These are phyloP conservation scores for Augochlora pura DNA, from an alignment of 1,140 invertebrate species.

Conservation along the genomic window DNA sequence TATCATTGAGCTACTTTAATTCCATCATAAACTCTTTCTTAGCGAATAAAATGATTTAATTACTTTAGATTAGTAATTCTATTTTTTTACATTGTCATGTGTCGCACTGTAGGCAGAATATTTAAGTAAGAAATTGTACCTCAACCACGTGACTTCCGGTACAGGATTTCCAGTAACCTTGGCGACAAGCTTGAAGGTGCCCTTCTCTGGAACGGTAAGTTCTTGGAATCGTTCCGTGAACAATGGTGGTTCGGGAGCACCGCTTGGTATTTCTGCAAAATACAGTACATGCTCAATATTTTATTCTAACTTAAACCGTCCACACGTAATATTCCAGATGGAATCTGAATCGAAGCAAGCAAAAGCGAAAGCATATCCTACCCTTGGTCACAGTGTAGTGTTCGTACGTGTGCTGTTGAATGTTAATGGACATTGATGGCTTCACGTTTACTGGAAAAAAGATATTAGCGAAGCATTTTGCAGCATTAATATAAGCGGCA, in stretches of 20 bases:
- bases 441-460: constrained; percentile 58
- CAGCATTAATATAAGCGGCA: constrained; percentile 35
- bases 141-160: constrained; percentile 93
- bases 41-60: too few relatives aligned
- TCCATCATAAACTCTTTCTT: too few relatives aligned
- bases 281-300: not conserved
- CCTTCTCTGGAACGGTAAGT: constrained; percentile 89
- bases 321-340: not conserved
- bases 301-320: not conserved
- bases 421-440: constrained; percentile 43
- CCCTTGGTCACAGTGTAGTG: constrained; percentile 40
- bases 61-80: too few relatives aligned
- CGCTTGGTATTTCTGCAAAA: constrained; percentile 83
- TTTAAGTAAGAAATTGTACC: constrained; percentile 65
- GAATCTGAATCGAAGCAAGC: constrained; percentile 16
- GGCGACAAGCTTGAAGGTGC: constrained; percentile 88
- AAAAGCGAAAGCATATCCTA: constrained; percentile 48
- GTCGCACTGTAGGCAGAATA: not conserved
- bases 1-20: too few relatives aligned
- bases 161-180: constrained; percentile 93
- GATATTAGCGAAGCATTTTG: constrained; percentile 46
- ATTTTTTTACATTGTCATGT: too few relatives aligned
- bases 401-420: constrained; percentile 50
- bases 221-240: constrained; percentile 95
- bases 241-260: constrained; percentile 89